Percentiles rank a stretch among this genome's conserved stretches.
Evolutionary conservation across 1,140 invertebrate species (phyloP).

Genomic region (Cardiocondyla obscurior): DNA sequence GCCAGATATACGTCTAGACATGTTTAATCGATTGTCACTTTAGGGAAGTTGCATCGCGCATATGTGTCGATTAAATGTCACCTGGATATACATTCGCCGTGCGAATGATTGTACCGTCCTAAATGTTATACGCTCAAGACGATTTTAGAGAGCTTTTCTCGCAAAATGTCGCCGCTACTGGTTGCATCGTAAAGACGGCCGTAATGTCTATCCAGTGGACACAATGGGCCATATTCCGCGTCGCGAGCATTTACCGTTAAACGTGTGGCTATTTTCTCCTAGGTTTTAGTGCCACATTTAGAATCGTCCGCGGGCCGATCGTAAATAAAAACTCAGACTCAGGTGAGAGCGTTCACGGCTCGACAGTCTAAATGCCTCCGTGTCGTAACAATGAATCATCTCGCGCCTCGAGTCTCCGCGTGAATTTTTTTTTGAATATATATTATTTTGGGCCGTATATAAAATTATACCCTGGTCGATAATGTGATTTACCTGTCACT

Average conservation of each 20-base stretch:
- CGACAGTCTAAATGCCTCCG: slow-evolving; percentile 15
- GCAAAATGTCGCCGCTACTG: background rate
- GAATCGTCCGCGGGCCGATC: slow-evolving; percentile 17
- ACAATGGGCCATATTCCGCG: slow-evolving; percentile 44
- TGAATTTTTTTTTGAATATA: background rate
- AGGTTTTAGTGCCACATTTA: slow-evolving; percentile 45
- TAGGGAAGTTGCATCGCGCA: slow-evolving; percentile 12
- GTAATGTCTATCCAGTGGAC: slow-evolving; percentile 45
- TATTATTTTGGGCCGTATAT: background rate
- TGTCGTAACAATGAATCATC: slow-evolving; percentile 26
- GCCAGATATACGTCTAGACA: background rate
- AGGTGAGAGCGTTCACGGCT: slow-evolving; percentile 32
- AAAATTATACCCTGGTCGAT: background rate
- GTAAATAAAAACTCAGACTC: slow-evolving; percentile 52
- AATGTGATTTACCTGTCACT: background rate
- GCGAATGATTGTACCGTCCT: background rate
- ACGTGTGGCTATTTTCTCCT: slow-evolving; percentile 8
- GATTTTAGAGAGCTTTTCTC: slow-evolving; percentile 28
- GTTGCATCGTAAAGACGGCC: slow-evolving; percentile 25
- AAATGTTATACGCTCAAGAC: slow-evolving; percentile 10
- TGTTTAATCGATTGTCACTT: slow-evolving; percentile 48
- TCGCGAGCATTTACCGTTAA: slow-evolving; percentile 29
- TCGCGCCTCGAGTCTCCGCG: background rate
- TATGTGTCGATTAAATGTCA: slow-evolving; percentile 37
- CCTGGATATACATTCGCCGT: background rate